Evolutionary conservation across 1,140 invertebrate genomes (phyloP).

Genomic region (Chrysoperla carnea): DNA sequence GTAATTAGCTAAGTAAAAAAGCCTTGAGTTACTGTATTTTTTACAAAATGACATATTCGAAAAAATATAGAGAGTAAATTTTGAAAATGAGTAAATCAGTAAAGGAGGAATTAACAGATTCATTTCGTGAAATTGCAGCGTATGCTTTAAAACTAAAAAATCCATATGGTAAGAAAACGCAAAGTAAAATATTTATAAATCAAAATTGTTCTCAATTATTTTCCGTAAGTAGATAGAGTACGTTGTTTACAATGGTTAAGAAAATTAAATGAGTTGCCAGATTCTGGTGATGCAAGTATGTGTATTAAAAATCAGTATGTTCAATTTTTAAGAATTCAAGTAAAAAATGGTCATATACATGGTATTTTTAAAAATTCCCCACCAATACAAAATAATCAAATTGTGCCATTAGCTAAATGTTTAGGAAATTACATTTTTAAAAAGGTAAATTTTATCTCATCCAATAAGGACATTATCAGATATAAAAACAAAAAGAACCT

Average conservation of each 20-base stretch:
- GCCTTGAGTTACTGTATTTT: no score
- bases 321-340: slow-evolving; percentile 27
- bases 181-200: background rate
- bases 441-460: slow-evolving; percentile 8
- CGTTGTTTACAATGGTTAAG: slow-evolving; percentile 27
- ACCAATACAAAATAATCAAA: slow-evolving; percentile 10
- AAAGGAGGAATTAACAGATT: slow-evolving; percentile 17
- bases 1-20: no score
- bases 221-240: slow-evolving; percentile 31
- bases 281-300: slow-evolving; percentile 21
- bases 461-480: slow-evolving; percentile 1
- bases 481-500: no score
- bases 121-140: slow-evolving; percentile 17
- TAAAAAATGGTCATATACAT: slow-evolving; percentile 23
- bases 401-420: slow-evolving; percentile 22
- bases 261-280: slow-evolving; percentile 20
- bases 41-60: no score
- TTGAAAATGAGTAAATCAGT: slow-evolving; percentile 15
- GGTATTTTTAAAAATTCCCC: slow-evolving; percentile 24
- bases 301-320: slow-evolving; percentile 24
- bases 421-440: slow-evolving; percentile 21
- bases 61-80: no score
- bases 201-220: no score
- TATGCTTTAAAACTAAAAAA: slow-evolving; percentile 14
- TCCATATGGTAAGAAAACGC: slow-evolving; percentile 15